Conservation (phyloP, 1,140 invertebrate genomes). For the Bombus fervidus region DNA sequence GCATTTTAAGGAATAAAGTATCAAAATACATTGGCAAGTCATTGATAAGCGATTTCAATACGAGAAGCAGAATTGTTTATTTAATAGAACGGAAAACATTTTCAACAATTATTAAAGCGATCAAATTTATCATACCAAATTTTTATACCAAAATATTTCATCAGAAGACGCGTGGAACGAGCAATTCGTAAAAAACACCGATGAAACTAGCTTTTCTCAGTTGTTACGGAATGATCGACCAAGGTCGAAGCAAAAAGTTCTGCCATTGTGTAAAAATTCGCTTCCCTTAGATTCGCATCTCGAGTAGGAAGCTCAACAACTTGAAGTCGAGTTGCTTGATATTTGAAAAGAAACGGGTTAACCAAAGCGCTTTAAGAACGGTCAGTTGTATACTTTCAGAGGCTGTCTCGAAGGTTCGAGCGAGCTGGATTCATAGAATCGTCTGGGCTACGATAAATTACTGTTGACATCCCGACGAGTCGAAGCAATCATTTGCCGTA, state of each 20-base stretch:
- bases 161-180: too few relatives aligned
- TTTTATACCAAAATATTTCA: too few relatives aligned
- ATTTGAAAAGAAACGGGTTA: neutral
- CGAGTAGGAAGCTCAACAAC: slow-evolving; percentile 6
- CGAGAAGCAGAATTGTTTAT: neutral
- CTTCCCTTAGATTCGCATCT: neutral
- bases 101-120: neutral
- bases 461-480: neutral
- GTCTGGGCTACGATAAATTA: slow-evolving; percentile 11
- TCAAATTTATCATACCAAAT: too few relatives aligned
- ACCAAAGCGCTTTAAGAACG: neutral
- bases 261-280: neutral
- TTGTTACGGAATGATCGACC: neutral
- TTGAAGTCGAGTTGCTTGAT: neutral
- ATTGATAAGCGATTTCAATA: too few relatives aligned
- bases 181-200: neutral
- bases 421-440: neutral
- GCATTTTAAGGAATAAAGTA: neutral
- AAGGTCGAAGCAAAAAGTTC: neutral
- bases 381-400: neutral
- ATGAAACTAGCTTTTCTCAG: neutral
- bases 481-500: neutral
- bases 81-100: neutral
- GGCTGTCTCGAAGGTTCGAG: neutral
- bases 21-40: neutral